phyloP scores from a whole-genome alignment of 2,888 invertebrate genomes.

The Drosophila niveifrons region DNA sequence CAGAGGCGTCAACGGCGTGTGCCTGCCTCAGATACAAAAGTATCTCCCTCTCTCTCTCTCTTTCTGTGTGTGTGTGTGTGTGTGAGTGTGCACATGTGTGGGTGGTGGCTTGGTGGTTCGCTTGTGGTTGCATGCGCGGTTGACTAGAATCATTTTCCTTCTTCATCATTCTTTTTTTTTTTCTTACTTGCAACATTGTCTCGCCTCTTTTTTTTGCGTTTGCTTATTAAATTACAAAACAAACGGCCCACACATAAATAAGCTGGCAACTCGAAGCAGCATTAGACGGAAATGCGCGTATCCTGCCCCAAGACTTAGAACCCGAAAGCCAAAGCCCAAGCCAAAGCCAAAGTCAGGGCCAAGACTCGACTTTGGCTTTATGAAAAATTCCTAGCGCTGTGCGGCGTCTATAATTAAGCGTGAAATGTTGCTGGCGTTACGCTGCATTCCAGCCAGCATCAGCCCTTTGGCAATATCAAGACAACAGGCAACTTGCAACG shows the following conservation, averaged over 20 bases:
- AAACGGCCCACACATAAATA: constrained; percentile 78
- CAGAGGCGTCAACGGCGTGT: constrained; percentile 75
- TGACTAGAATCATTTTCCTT: constrained; percentile 42
- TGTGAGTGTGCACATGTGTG: constrained; percentile 43
- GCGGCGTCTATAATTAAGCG: constrained; percentile 82
- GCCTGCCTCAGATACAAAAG: constrained; percentile 51
- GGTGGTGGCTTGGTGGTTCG: constrained; percentile 46
- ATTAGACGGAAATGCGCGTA: constrained; percentile 69
- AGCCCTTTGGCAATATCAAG: constrained; percentile 34
- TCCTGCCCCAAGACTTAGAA: constrained; percentile 38
- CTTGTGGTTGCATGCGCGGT: constrained; percentile 21
- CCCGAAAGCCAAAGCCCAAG: background rate
- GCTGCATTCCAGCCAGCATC: constrained; percentile 67
- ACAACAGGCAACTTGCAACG: constrained; percentile 33
- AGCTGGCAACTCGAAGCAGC: constrained; percentile 57
- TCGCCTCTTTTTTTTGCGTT: constrained; percentile 60
- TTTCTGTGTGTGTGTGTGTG: constrained; percentile 5
- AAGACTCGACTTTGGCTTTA: constrained; percentile 34
- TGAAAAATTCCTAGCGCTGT: constrained; percentile 75
- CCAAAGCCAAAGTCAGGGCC: constrained; percentile 13
- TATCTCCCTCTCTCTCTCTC: background rate
- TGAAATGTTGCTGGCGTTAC: constrained; percentile 81
- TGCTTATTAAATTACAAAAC: constrained; percentile 78
- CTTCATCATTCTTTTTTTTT: background rate
- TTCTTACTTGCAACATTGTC: constrained; percentile 51